phyloP scores from a whole-genome alignment of 2,113 vertebrate genomes.

The Nicator chloris region DNA sequence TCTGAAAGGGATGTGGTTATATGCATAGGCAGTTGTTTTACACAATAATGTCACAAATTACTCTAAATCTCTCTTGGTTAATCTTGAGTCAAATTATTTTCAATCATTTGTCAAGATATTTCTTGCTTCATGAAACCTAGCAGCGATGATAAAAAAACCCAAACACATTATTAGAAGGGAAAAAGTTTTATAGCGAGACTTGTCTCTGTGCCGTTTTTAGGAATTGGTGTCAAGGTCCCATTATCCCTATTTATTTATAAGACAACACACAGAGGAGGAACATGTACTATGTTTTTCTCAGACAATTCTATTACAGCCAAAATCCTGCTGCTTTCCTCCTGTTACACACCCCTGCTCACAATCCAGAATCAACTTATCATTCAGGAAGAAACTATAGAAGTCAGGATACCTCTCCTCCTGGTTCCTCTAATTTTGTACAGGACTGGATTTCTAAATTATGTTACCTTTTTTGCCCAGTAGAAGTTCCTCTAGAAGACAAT shows the following conservation, averaged over 20 bases:
- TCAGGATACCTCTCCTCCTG: not conserved
- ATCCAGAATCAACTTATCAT: not conserved
- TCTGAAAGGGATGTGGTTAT: not conserved
- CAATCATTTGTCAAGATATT: not conserved
- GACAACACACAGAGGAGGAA: not conserved
- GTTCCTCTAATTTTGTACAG: not conserved
- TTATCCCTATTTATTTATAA: not conserved
- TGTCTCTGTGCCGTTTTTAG: not conserved
- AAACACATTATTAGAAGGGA: not conserved
- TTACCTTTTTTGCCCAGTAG: not conserved
- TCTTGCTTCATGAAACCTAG: not conserved
- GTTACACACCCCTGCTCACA: accelerated
- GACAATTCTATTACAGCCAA: not conserved
- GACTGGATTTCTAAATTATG: not conserved
- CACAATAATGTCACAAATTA: not conserved
- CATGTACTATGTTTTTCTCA: not conserved
- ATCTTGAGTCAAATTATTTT: not conserved
- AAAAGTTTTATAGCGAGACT: not conserved
- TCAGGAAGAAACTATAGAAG: not conserved
- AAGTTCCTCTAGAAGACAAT: not conserved
- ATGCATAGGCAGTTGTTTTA: not conserved
- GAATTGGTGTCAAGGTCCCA: not conserved
- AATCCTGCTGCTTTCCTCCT: not conserved
- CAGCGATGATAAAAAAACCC: not conserved
- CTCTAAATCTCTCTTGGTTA: not conserved